phyloP scores from a whole-genome alignment of 2,888 invertebrate species.

The Creontiades dilutus region DNA sequence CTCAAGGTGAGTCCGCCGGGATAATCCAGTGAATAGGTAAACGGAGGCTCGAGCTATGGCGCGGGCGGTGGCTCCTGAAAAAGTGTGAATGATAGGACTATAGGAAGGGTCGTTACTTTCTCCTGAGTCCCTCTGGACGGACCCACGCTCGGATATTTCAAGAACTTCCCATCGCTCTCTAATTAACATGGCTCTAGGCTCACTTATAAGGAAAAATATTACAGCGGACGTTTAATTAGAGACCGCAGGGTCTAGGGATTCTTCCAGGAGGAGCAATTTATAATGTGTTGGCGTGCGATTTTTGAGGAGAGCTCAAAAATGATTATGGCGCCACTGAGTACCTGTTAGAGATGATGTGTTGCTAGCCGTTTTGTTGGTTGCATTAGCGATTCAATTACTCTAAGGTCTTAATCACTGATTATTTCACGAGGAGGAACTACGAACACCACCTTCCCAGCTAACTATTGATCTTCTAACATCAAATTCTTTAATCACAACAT shows the following conservation, averaged over 20 bases:
- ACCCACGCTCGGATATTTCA: background rate
- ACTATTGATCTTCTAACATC: too few relatives aligned
- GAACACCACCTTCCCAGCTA: too few relatives aligned
- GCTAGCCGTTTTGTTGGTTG: background rate
- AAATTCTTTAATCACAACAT: too few relatives aligned
- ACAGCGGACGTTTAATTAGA: background rate
- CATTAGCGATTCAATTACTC: slow-evolving; percentile 17
- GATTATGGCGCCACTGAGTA: background rate
- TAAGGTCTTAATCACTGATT: background rate
- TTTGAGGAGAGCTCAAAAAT: background rate
- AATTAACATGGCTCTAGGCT: background rate
- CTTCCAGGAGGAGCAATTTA: background rate
- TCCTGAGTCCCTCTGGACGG: background rate
- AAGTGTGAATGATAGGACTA: slow-evolving; percentile 14
- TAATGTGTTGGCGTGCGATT: slow-evolving; percentile 10
- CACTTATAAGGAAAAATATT: background rate
- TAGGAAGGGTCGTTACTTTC: slow-evolving; percentile 4
- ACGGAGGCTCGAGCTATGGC: slow-evolving; percentile 1
- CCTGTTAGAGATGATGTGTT: background rate
- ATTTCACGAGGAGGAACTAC: too few relatives aligned
- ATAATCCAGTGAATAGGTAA: slow-evolving; percentile 39
- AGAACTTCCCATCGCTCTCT: slow-evolving; percentile 1
- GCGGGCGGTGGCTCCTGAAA: background rate
- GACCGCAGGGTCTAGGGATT: background rate
- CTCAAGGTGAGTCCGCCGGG: slow-evolving; percentile 22